Evolutionary conservation across 2,888 invertebrate species (phyloP).

Genomic region (Lasius fuliginosus): DNA sequence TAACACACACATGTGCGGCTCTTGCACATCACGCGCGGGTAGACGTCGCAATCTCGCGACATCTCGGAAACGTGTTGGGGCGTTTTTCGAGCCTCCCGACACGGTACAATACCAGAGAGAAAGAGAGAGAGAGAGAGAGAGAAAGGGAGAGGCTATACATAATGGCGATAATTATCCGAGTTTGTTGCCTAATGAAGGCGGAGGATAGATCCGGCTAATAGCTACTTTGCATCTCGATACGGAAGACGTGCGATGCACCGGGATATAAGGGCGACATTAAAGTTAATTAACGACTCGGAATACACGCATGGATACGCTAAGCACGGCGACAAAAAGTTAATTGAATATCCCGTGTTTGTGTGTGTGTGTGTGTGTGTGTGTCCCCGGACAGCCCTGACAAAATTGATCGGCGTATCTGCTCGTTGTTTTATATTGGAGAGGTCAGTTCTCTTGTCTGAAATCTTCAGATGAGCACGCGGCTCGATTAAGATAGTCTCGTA

Average conservation of each 20-base stretch:
- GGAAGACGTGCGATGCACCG: constrained; percentile 42
- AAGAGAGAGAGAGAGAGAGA: too few relatives aligned
- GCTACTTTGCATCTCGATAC: constrained; percentile 75
- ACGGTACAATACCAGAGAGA: background rate
- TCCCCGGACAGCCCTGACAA: constrained; percentile 24
- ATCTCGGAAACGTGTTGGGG: constrained; percentile 48
- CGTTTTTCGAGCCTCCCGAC: constrained; percentile 38
- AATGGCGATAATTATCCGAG: constrained; percentile 72
- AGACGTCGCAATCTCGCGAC: constrained; percentile 53
- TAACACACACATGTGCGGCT: background rate
- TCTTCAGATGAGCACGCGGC: background rate
- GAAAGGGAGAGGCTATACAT: constrained; percentile 38
- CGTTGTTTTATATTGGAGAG: constrained; percentile 20
- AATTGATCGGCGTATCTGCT: constrained; percentile 57
- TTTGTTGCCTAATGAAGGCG: constrained; percentile 73
- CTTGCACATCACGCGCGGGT: background rate
- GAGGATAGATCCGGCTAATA: constrained; percentile 69
- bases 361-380: background rate
- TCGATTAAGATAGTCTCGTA: background rate
- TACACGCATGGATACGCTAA: constrained; percentile 51
- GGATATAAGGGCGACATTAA: constrained; percentile 49
- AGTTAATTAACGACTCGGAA: constrained; percentile 71
- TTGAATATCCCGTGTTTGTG: constrained; percentile 65
- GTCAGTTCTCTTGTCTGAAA: background rate
- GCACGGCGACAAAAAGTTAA: constrained; percentile 68